These are phyloP conservation scores for Gephyroberyx darwinii DNA, from an alignment of 2,797 vertebrate genomes.

Conservation along the genomic window DNA sequence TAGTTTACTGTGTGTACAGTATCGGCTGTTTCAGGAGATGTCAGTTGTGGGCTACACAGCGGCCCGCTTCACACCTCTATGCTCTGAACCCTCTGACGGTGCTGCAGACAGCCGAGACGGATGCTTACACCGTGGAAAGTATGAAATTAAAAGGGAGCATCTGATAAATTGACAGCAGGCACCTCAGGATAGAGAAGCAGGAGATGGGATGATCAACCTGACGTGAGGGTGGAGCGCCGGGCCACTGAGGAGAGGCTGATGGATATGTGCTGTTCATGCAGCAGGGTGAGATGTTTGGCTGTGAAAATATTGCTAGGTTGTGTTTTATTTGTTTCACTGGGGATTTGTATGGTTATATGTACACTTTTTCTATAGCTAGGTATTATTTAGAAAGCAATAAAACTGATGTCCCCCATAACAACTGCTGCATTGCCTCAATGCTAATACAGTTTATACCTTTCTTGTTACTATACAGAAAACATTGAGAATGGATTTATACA, in stretches of 20 bases:
- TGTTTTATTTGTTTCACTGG: constrained; percentile 55
- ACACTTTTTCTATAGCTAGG: constrained; percentile 10
- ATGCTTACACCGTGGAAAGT: constrained; percentile 77
- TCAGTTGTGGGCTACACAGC: constrained; percentile 64
- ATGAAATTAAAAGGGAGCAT: constrained; percentile 77
- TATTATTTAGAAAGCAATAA: constrained; percentile 47
- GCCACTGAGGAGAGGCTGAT: constrained; percentile 61
- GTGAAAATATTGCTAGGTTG: constrained; percentile 41
- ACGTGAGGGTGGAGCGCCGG: constrained; percentile 58
- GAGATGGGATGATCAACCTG: constrained; percentile 70
- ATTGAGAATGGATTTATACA: constrained; percentile 7
- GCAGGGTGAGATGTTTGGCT: constrained; percentile 53
- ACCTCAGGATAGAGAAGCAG: constrained; percentile 74
- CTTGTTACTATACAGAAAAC: neutral
- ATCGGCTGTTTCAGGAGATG: constrained; percentile 34
- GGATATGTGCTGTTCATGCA: constrained; percentile 46
- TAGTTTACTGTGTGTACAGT: constrained; percentile 32
- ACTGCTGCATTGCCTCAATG: neutral
- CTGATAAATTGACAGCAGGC: constrained; percentile 77
- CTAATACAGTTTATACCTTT: constrained; percentile 2
- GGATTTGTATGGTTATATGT: constrained; percentile 49
- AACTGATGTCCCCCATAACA: neutral
- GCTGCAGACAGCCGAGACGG: constrained; percentile 73
- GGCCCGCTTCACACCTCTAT: constrained; percentile 55
- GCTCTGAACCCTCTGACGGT: constrained; percentile 62